A percentile compares a stretch with the other conserved stretches of the same genome.
phyloP scores from a whole-genome alignment of 2,888 invertebrate species.

The Dermolepida albohirtum region DNA sequence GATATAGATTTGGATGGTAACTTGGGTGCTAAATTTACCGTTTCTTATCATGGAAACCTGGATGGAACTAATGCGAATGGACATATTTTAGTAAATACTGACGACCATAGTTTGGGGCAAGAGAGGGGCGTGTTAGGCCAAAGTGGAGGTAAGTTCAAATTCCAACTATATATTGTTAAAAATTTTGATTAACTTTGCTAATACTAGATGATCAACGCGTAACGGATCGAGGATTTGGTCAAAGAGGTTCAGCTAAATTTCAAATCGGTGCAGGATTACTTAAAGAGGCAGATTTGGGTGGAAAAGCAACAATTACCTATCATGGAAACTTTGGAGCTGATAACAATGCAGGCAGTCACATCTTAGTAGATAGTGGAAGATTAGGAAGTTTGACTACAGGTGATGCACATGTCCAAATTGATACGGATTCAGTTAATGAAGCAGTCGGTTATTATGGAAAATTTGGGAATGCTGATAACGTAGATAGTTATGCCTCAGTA shows the following conservation, averaged over 20 bases:
- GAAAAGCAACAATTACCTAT: background rate
- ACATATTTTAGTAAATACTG: constrained; percentile 2
- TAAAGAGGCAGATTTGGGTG: background rate
- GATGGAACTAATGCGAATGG: background rate
- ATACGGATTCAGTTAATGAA: too few species aligned
- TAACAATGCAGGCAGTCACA: background rate
- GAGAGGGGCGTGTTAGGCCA: too few species aligned
- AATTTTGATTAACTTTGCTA: too few species aligned
- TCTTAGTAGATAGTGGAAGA: constrained; percentile 5
- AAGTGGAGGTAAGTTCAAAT: too few species aligned
- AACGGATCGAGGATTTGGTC: too few species aligned
- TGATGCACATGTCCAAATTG: background rate
- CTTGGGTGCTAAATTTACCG: constrained; percentile 5
- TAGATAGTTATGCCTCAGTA: background rate
- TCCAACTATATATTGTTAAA: too few species aligned
- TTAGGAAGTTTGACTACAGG: background rate
- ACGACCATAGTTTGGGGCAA: too few species aligned
- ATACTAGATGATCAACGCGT: too few species aligned
- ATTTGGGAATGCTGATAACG: background rate
- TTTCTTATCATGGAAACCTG: background rate
- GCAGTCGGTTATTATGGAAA: constrained; percentile 20
- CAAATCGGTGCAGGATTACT: too few species aligned
- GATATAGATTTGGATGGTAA: constrained; percentile 2
- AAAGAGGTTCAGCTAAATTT: too few species aligned
- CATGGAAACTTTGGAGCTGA: background rate